Evolutionary conservation across 2,797 vertebrate genomes (phyloP).

Genomic region (Vespertilio murinus): DNA sequence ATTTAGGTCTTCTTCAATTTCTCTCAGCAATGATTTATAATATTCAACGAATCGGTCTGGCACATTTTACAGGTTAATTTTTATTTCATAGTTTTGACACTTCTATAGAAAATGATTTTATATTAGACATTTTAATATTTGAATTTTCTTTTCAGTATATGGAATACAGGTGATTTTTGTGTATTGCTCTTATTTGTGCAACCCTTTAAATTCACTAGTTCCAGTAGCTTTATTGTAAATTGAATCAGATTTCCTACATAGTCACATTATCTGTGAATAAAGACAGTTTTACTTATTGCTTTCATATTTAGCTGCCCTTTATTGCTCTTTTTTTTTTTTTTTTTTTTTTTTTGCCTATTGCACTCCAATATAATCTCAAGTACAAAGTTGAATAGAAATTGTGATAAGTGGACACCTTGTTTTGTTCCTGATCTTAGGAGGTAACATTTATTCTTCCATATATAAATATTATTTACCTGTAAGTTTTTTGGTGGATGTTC

Average conservation of each 20-base stretch:
- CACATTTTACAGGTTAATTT: neutral
- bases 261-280: neutral
- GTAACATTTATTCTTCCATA: neutral
- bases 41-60: neutral
- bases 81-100: conserved; percentile 3
- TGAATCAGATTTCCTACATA: neutral
- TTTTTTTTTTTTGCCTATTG: neutral
- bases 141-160: neutral
- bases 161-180: neutral
- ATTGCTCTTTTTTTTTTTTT: neutral
- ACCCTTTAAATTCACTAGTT: neutral
- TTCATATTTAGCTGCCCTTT: neutral
- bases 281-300: neutral
- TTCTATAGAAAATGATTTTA: neutral
- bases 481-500: neutral
- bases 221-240: neutral
- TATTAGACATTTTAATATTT: conserved; percentile 11
- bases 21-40: neutral
- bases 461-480: neutral
- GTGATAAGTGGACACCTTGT: neutral
- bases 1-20: neutral
- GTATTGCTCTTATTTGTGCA: neutral
- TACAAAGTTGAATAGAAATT: neutral
- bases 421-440: neutral
- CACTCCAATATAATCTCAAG: neutral